Evolutionary conservation across 2,888 invertebrate genomes (phyloP).

Genomic region (Heliconius sara): DNA sequence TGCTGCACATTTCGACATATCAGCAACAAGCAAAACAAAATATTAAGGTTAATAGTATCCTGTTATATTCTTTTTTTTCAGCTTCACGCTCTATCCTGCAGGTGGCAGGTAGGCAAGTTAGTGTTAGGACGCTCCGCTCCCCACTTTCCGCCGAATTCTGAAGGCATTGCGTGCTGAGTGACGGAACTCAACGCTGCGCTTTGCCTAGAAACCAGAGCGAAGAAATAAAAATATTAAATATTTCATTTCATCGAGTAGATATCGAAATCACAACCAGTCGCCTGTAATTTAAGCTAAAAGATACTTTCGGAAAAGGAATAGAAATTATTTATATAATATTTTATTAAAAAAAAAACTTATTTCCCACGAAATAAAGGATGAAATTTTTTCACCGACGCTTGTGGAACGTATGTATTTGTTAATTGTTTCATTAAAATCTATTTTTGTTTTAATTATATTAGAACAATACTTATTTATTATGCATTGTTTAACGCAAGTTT

Average conservation of each 20-base stretch:
- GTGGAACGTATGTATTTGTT: constrained; percentile 1
- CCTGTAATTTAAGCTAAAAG: too few relatives aligned
- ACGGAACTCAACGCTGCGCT: too few relatives aligned
- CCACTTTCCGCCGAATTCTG: too few relatives aligned
- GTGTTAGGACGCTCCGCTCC: too few relatives aligned
- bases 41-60: background rate
- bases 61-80: background rate
- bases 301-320: background rate
- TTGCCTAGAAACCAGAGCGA: too few relatives aligned
- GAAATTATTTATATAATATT: background rate
- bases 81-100: too few relatives aligned
- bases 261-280: too few relatives aligned
- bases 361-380: background rate
- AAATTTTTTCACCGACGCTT: background rate
- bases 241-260: too few relatives aligned
- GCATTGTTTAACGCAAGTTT: background rate
- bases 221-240: too few relatives aligned
- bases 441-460: constrained; percentile 5
- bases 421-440: background rate
- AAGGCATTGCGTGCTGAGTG: too few relatives aligned
- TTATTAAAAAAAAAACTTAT: background rate
- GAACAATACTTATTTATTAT: constrained; percentile 9
- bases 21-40: background rate
- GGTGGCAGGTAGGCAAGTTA: too few relatives aligned
- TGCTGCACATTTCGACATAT: background rate